Base-by-base conservation (phyloP, 2,888 invertebrate genomes). In the Agrotis ipsilon region DNA sequence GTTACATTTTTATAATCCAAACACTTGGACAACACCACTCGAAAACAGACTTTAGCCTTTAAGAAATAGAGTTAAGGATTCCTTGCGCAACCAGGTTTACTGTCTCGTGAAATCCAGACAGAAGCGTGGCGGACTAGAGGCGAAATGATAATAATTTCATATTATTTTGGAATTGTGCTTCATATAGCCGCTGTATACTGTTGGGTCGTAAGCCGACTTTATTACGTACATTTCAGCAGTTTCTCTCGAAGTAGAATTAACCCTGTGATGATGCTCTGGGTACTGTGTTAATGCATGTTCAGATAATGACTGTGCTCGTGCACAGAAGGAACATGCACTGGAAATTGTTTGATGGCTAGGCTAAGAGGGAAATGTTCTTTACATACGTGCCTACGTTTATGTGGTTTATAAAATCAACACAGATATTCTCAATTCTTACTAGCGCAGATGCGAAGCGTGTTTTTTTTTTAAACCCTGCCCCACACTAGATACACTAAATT, bases 61-160 rank as follows among this genome's bases (percentile, higher is more conserved):
- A 51, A 57, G 68, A 51, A 65, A 72, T 68, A 82, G 48, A 75
- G 49, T 58, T 24, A 51, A 67, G 75, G 54, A 68, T 63, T 52
- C 52, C 54, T 39, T 64, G 64, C 39, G 21, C 21, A 11, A 27
- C 13, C 54, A 24, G 72, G 80, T 80, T 83, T 83, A 79, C 75
- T 85, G 84, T 80, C 52, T 82, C 82, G 82, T 82, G 76, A 85
- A 85, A 82, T 76, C 67, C 84, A 80, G 75, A 73, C 69, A 82
- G 73, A 73, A 72, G 76, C 68, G 75, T 67, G 51, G 80, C 62
- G 75, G 76, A 78, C 65, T 84, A 86, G 72, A 80, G 65, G 74
- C 72, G 64, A 82, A 85, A 84, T 86, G 78, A 85, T 80, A 85
- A 85, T 85, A 85, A 85, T 85, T 85, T 85, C 84, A 85, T 85